Evolutionary conservation across 2,888 invertebrate species (phyloP), one percentile per base, ranked within the genome.

Genomic region (Acleris literana): DNA sequence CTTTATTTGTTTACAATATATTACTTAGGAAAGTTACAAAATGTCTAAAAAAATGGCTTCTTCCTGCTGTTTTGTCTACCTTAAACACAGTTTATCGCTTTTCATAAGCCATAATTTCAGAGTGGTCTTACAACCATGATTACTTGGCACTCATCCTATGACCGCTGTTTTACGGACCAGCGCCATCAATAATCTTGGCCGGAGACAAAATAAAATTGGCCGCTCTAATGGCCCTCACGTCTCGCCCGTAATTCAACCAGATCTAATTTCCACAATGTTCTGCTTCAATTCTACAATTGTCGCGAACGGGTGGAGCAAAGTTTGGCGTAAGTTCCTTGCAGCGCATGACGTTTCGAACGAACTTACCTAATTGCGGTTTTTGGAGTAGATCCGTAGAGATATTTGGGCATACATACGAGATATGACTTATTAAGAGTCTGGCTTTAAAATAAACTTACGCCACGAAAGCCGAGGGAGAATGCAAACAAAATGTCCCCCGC

Each of bases 251-350:
- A 75, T 72, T 76, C 74, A 77, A 75, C 74, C 73, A 74, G 77
- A 81, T 73, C 77, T 79, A 78, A 80, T 81, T 79, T 80, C 68
- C 62, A 70, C 58, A 61, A 69, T 63, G 74, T 77, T 74, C 72
- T 71, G 73, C 71, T 76, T 70, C 72, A 73, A 70, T 74, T 72
- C 70, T 74, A 81, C 81, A 84, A 83, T 83, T 78, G 82, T 74
- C 75, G 75, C 76, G 79, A 84, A 84, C 77, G 81, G 82, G 76
- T 71, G 76, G 78, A 77, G 77, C 74, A 63, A 75, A 80, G 76
- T 80, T 80, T 74, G 74, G 72, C 73, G 68, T 71, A 77, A 83
- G 76, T 83, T 81, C 76, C 61, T 69, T 70, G 66, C 70, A 71
- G 69, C 68, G 69, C 73, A 75, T 80, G 79, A 79, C 77, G 78